phyloP scores from a whole-genome alignment of 2,797 vertebrate genomes.

The Mareca penelope region DNA sequence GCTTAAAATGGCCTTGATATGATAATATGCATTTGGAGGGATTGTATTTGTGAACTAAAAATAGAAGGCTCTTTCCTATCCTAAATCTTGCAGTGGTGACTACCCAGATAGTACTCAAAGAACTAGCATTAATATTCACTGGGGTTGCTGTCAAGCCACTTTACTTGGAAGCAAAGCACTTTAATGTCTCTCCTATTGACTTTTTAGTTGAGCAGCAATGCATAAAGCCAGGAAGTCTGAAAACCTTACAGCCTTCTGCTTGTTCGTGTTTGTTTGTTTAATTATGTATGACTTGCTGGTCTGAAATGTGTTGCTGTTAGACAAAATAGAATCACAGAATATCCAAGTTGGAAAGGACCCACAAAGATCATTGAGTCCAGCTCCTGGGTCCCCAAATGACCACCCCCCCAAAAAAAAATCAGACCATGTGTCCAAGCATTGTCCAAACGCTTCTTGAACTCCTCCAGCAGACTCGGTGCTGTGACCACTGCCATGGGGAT shows the following conservation, averaged over 20 bases:
- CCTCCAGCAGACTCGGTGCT: no score
- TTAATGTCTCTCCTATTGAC: not conserved
- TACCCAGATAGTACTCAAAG: not conserved
- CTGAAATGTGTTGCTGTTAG: not conserved
- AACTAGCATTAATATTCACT: not conserved
- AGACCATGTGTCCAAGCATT: no score
- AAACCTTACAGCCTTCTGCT: not conserved
- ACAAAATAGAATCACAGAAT: not conserved
- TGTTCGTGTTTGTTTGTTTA: not conserved
- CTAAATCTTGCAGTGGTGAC: not conserved
- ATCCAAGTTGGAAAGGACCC: no score
- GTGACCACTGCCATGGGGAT: no score
- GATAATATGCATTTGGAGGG: not conserved
- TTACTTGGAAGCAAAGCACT: not conserved
- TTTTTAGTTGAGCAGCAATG: not conserved
- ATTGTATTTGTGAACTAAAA: not conserved
- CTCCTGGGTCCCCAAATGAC: no score
- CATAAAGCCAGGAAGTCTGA: not conserved
- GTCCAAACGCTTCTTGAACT: no score
- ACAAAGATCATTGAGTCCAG: no score
- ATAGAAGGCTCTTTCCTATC: not conserved
- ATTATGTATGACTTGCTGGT: conserved; percentile 13
- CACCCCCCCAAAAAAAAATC: no score
- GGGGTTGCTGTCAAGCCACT: not conserved
- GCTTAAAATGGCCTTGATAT: not conserved